These are phyloP conservation scores for Nothura maculosa DNA, from an alignment of 2,797 vertebrate genomes.

Conservation along the genomic window DNA sequence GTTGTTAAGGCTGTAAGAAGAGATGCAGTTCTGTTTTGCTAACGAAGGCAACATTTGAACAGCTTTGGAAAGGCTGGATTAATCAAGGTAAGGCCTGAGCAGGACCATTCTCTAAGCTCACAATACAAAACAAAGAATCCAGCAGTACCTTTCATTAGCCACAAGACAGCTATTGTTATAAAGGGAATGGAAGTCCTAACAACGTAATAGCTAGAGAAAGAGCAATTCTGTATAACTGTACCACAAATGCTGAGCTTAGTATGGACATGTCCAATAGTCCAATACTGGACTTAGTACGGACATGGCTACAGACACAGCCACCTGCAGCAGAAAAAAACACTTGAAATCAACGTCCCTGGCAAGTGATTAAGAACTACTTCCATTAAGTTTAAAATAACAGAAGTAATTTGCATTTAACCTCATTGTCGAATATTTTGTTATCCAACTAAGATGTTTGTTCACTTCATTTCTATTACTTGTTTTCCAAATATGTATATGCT, in stretches of 20 bases:
- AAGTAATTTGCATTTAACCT: background rate
- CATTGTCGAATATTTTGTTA: background rate
- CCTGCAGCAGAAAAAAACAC: background rate
- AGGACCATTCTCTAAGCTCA: background rate
- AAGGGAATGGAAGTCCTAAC: background rate
- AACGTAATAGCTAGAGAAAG: background rate
- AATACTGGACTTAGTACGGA: background rate
- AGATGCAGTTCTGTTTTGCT: background rate
- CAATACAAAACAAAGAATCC: background rate
- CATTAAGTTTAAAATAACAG: background rate
- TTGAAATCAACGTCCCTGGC: background rate
- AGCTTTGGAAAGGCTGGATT: background rate
- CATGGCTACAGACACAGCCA: background rate
- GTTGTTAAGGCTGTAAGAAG: accelerated
- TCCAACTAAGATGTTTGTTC: background rate
- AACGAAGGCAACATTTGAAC: background rate
- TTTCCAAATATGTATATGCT: background rate
- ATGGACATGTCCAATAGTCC: too few relatives aligned
- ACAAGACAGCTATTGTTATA: background rate
- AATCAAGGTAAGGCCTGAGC: background rate
- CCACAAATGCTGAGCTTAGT: background rate
- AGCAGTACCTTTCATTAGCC: background rate
- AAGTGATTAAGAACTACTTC: background rate
- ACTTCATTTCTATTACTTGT: background rate
- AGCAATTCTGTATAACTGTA: background rate